A percentile compares a stretch with the other conserved stretches of the same genome.
Evolutionary conservation across 1,140 invertebrate species (phyloP).

Genomic region (Homalodisca vitripennis): DNA sequence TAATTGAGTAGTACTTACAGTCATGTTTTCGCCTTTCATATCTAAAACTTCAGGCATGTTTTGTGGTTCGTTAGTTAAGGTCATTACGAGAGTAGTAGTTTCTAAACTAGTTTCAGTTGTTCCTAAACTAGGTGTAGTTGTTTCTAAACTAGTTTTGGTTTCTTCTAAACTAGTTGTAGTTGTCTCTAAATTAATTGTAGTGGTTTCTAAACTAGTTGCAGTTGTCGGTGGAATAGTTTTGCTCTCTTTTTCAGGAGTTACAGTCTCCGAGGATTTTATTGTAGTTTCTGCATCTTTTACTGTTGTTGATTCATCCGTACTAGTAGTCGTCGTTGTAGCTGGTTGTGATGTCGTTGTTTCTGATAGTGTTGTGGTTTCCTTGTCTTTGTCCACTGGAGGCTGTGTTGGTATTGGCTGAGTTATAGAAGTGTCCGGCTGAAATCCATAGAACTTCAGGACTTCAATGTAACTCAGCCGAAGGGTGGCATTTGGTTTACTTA

Average conservation of each 20-base stretch:
- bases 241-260: no score
- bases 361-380: background rate
- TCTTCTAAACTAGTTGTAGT: no score
- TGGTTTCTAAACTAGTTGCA: no score
- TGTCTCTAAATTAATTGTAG: no score
- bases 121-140: constrained; percentile 25
- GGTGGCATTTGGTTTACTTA: constrained; percentile 72
- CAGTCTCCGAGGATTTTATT: no score
- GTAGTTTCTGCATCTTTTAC: no score
- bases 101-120: constrained; percentile 15
- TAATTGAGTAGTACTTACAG: no score
- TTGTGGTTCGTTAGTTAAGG: background rate
- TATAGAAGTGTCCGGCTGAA: constrained; percentile 51
- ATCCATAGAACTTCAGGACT: constrained; percentile 73
- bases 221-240: no score
- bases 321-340: constrained; percentile 22
- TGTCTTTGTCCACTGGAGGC: constrained; percentile 18
- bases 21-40: no score
- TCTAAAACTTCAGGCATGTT: constrained; percentile 7
- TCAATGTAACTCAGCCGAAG: constrained; percentile 67
- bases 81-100: background rate
- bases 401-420: constrained; percentile 23
- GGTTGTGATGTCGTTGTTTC: constrained; percentile 5
- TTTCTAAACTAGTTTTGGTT: no score
- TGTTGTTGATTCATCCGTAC: constrained; percentile 26